Conservation (phyloP, 2,888 invertebrate species). For the Ophion costatus region DNA sequence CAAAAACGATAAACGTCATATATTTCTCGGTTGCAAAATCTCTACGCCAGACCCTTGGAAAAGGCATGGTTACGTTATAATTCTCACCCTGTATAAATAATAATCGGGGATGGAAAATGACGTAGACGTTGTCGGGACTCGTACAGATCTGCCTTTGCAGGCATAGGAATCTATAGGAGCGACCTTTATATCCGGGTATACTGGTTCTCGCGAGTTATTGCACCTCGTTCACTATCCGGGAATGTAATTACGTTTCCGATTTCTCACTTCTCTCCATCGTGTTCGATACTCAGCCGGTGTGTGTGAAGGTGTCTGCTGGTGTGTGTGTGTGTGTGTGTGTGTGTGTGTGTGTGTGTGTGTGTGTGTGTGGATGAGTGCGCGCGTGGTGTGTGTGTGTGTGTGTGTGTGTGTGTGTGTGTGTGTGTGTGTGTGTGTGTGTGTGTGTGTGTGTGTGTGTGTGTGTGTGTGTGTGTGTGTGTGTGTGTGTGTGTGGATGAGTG, state of each 20-base stretch:
- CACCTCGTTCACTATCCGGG: constrained; percentile 57
- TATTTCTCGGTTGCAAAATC: too few relatives aligned
- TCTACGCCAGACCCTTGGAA: too few relatives aligned
- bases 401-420: not conserved
- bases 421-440: not conserved
- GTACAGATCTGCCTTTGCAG: not conserved
- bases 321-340: not conserved
- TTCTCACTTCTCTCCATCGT: constrained; percentile 56
- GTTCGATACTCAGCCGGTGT: too few relatives aligned
- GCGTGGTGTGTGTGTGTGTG: not conserved
- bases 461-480: too few relatives aligned
- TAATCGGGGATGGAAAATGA: not conserved
- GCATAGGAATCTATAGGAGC: constrained; percentile 15
- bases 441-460: too few relatives aligned
- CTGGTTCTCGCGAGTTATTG: constrained; percentile 49
- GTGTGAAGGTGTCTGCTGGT: too few relatives aligned
- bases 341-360: not conserved
- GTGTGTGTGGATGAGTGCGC: not conserved
- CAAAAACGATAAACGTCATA: too few relatives aligned
- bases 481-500: too few relatives aligned
- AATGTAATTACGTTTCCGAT: constrained; percentile 65
- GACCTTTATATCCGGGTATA: constrained; percentile 33
- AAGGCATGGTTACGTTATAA: not conserved
- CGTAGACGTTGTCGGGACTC: not conserved
- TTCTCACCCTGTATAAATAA: not conserved